phyloP scores from a whole-genome alignment of 2,113 vertebrate species.

The Protobothrops flavoviridis region DNA sequence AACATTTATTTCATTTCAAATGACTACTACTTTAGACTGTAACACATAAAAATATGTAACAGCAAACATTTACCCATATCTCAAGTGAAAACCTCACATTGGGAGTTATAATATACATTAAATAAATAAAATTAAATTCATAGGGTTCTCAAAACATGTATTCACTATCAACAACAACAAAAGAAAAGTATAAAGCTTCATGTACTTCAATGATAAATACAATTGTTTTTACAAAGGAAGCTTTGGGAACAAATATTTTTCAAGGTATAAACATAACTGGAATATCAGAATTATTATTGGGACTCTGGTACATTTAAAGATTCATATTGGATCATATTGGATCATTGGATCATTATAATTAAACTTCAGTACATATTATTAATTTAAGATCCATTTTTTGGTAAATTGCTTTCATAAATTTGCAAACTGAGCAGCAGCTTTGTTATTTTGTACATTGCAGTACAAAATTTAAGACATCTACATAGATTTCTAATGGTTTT shows the following conservation, averaged over 20 bases:
- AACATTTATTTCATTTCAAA: not conserved
- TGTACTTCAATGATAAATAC: not conserved
- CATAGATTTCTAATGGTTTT: not conserved
- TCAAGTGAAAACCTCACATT: not conserved
- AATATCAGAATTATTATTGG: not conserved
- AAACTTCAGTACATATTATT: not conserved
- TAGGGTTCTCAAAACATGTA: not conserved
- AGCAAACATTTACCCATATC: conserved; percentile 8
- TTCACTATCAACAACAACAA: not conserved
- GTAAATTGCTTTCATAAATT: fast-evolving
- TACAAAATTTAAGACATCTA: not conserved
- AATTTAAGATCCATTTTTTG: not conserved
- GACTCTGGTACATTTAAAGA: conserved; percentile 1
- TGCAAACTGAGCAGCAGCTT: not conserved
- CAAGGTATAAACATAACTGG: not conserved
- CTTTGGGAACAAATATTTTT: not conserved
- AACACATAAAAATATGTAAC: not conserved
- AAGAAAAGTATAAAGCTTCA: conserved; percentile 1
- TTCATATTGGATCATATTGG: not conserved
- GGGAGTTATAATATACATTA: not conserved
- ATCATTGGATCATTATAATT: not conserved
- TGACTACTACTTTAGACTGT: not conserved
- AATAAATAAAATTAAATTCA: not conserved
- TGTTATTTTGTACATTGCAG: not conserved
- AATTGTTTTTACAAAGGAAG: not conserved